Evolutionary conservation across 2,113 vertebrate species (phyloP).

Genomic region (Orientallactaga bullata): DNA sequence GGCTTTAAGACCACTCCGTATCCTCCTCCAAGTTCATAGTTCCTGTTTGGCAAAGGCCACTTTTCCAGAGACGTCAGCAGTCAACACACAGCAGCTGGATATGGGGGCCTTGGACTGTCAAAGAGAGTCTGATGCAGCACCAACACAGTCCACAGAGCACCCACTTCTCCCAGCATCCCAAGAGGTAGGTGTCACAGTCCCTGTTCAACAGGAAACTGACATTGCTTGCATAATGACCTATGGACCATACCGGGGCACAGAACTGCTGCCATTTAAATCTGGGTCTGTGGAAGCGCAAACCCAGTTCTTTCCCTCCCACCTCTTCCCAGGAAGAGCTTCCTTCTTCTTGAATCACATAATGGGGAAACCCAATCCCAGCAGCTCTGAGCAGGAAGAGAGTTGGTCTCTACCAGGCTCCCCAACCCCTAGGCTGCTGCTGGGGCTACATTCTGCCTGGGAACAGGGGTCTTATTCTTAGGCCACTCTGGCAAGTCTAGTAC

Average conservation of each 20-base stretch:
- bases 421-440: too few relatives aligned
- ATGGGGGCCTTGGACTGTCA: not conserved
- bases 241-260: not conserved
- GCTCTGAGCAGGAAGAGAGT: not conserved
- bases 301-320: not conserved
- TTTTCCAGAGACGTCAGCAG: constrained; percentile 7
- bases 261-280: not conserved
- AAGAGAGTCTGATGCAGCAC: not conserved
- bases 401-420: not conserved
- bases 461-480: not conserved
- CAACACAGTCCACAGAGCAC: not conserved
- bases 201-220: not conserved
- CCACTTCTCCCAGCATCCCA: not conserved
- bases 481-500: not conserved
- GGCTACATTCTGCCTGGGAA: not conserved
- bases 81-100: not conserved
- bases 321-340: not conserved
- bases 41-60: not conserved
- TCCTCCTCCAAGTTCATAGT: rapidly evolving
- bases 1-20: not conserved
- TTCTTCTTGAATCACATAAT: not conserved
- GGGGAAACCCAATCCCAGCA: not conserved
- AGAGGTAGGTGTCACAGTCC: not conserved
- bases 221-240: not conserved
- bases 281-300: not conserved